Evolutionary conservation across 1,140 invertebrate species (phyloP), one percentile per base, ranked within the genome.

Genomic region (Ceratitis capitata): DNA sequence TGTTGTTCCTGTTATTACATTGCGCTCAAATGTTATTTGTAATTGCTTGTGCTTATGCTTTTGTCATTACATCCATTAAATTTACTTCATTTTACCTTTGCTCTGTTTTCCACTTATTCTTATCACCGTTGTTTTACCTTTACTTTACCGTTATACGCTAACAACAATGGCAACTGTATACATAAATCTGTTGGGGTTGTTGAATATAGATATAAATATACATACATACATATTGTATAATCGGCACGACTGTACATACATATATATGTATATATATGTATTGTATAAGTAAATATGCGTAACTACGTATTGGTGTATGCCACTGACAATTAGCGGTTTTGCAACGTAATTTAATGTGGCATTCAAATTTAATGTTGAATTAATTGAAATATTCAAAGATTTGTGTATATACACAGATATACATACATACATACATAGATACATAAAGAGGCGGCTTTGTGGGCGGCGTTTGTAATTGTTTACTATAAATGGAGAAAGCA

Each of bases 291-390:
- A n/a, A n/a, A n/a, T n/a, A n/a, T n/a, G n/a, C n/a, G n/a, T n/a
- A n/a, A n/a, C n/a, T n/a, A n/a, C n/a, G n/a, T 58, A 10, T 1
- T 35, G 29, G 32, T 69, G 32, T 39, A 69, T 58, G 61, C 39
- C 3, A 19, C 32, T 69, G 32, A 69, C 61, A 69, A 69, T 69
- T 35, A 69, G 61, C 61, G 61, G 61, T 69, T 69, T 69, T 69
- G 61, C 9, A 35, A 35, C 61, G 32, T 69, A 69, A 69, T 69
- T 69, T 69, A 69, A 69, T 69, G 61, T 39, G 32, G 61, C 61
- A 69, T 39, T 69, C 61, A 69, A 69, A 69, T 39, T 69, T 69
- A 69, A 69, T 69, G 29, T 29, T 19, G 32, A 39, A 69, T 69
- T 69, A 69, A 69, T 69, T 69, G 61, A 69, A 69, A 32, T 69